These are phyloP conservation scores for Sminthurinus aureus DNA, from an alignment of 2,888 invertebrate genomes.

Conservation along the genomic window DNA sequence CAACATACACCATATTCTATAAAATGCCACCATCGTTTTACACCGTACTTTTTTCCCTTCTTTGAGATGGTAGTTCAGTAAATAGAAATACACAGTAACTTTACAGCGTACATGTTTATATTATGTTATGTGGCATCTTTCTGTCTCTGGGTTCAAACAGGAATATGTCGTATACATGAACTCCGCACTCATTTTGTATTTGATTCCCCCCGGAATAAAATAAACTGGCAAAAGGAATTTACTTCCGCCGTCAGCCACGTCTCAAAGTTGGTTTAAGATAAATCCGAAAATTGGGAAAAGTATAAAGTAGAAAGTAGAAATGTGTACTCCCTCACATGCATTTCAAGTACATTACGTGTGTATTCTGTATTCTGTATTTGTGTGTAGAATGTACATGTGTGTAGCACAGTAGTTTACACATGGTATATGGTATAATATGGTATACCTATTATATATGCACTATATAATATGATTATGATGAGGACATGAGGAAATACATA, in stretches of 20 bases:
- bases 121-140: background rate
- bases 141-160: background rate
- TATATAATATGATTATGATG: background rate
- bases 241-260: background rate
- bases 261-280: conserved; percentile 30
- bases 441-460: background rate
- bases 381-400: background rate
- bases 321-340: background rate
- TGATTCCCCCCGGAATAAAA: background rate
- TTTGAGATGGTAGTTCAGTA: too few species aligned
- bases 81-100: too few species aligned
- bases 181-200: background rate
- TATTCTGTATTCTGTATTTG: background rate
- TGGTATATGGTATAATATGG: background rate
- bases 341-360: background rate
- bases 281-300: conserved; percentile 43
- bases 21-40: too few species aligned
- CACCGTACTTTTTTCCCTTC: too few species aligned
- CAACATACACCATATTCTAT: too few species aligned
- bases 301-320: background rate
- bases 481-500: background rate
- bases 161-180: background rate
- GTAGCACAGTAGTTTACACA: too few species aligned
- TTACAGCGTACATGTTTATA: background rate
- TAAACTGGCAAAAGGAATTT: background rate